Evolutionary conservation across 2,797 vertebrate genomes (phyloP).

Genomic region (Staurois parvus): DNA sequence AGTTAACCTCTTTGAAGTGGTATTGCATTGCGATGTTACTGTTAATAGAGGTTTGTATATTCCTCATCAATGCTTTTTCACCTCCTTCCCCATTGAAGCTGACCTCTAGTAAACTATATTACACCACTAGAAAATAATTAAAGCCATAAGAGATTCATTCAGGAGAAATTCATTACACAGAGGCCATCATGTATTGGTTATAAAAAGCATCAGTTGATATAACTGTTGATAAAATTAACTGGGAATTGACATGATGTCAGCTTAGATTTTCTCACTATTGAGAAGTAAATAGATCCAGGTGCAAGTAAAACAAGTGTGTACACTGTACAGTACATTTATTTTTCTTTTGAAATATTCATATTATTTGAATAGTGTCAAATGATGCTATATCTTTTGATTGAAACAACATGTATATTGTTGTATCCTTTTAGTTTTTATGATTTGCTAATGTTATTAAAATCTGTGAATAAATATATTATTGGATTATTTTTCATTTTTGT

Average conservation of each 20-base stretch:
- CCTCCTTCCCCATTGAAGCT: neutral
- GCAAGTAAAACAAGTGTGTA: neutral
- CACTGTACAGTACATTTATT: no score
- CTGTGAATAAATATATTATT: neutral
- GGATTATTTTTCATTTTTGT: neutral
- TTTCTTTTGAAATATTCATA: neutral
- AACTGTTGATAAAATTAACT: conserved; percentile 26
- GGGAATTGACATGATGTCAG: neutral
- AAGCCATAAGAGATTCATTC: conserved; percentile 11
- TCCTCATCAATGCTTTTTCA: neutral
- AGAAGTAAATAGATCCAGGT: neutral
- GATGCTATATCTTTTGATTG: no score
- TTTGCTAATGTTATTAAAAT: neutral
- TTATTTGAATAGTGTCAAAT: no score
- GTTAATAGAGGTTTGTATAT: conserved; percentile 12
- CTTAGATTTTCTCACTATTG: neutral
- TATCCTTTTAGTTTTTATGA: neutral
- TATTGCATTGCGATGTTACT: neutral
- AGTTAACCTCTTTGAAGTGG: neutral
- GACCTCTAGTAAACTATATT: conserved; percentile 43
- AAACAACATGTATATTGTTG: neutral
- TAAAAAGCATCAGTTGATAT: neutral
- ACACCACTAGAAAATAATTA: conserved; percentile 44
- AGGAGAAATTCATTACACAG: conserved; percentile 23
- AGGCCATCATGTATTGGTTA: neutral